Evolutionary conservation across 2,113 vertebrate species (phyloP).

Genomic region (Garra rufa): DNA sequence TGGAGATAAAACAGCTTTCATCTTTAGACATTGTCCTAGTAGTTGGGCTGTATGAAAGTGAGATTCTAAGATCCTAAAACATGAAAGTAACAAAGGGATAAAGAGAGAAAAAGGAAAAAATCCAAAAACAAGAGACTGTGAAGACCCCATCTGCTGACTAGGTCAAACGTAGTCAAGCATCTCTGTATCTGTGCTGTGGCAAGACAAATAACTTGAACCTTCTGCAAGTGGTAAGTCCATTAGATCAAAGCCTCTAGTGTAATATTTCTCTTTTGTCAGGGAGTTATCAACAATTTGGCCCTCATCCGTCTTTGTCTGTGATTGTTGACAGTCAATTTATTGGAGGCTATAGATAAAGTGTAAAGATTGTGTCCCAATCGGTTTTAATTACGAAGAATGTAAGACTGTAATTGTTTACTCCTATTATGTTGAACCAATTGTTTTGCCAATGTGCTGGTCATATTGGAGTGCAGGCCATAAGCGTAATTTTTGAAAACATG

Average conservation of each 20-base stretch:
- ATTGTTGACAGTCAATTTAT: constrained; percentile 32
- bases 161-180: constrained; percentile 59
- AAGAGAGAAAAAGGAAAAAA: not conserved
- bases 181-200: constrained; percentile 65
- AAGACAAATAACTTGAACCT: constrained; percentile 67
- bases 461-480: no score
- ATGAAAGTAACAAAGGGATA: constrained; percentile 26
- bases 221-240: constrained; percentile 58
- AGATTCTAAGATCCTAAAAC: constrained; percentile 20
- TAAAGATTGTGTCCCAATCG: not conserved
- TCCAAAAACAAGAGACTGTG: constrained; percentile 58
- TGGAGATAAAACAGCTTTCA: constrained; percentile 51
- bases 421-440: not conserved
- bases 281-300: constrained; percentile 29
- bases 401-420: not conserved
- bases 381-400: not conserved
- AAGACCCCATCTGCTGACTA: constrained; percentile 61
- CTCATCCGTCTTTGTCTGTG: constrained; percentile 31
- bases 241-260: constrained; percentile 17
- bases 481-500: not conserved
- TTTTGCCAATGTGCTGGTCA: not conserved
- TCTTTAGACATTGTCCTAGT: constrained; percentile 48
- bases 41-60: constrained; percentile 51
- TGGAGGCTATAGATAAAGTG: not conserved
- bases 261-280: constrained; percentile 28